phyloP scores from a whole-genome alignment of 2,113 vertebrate species.

The Corythornis vintsioides region DNA sequence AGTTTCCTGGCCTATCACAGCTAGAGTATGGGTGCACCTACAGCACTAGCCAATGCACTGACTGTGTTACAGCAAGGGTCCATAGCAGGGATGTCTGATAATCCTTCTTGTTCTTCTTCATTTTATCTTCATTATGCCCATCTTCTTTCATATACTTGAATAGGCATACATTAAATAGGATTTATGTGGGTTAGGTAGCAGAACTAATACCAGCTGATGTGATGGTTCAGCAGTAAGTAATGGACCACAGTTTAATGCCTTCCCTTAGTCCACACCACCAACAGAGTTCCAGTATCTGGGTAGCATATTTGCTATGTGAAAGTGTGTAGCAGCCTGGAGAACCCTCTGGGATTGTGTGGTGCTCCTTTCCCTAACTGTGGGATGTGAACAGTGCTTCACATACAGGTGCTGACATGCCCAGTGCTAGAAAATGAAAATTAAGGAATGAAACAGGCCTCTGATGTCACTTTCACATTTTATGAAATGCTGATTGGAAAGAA shows the following conservation, averaged over 20 bases:
- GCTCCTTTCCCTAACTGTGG: neutral
- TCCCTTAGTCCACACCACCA: neutral
- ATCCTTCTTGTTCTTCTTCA: neutral
- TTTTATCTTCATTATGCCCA: neutral
- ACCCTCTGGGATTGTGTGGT: neutral
- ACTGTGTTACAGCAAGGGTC: neutral
- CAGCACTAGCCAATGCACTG: neutral
- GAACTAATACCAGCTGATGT: neutral
- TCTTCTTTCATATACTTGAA: neutral
- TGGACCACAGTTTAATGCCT: neutral
- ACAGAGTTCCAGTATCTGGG: neutral
- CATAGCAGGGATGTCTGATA: neutral
- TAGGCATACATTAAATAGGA: neutral
- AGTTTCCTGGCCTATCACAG: rapidly evolving
- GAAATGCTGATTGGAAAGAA: neutral
- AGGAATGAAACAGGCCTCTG: neutral
- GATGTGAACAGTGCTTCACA: neutral
- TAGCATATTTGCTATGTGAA: neutral
- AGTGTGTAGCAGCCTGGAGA: neutral
- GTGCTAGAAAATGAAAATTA: neutral
- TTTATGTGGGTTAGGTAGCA: neutral
- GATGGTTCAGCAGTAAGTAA: neutral
- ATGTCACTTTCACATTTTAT: neutral
- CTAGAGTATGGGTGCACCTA: neutral
- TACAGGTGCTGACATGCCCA: neutral